These are phyloP conservation scores for Drymonia ruficornis DNA, from an alignment of 2,888 invertebrate genomes.

Conservation along the genomic window DNA sequence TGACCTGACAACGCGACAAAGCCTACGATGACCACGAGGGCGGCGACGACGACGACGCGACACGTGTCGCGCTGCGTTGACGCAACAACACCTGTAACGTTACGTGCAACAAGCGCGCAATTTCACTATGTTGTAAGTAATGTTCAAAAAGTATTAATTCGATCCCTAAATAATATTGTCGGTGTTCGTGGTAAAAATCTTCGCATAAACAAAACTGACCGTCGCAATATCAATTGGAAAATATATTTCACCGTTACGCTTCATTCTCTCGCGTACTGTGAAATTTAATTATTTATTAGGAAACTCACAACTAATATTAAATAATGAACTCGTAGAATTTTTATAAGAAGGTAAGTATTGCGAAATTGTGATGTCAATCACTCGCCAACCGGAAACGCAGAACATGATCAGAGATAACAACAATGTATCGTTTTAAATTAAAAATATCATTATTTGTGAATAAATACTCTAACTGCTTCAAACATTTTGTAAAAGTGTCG, in stretches of 20 bases:
- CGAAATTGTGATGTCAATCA: background rate
- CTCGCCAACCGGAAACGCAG: background rate
- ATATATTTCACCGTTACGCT: constrained; percentile 1
- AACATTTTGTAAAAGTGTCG: too few species aligned
- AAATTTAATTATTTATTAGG: constrained; percentile 4
- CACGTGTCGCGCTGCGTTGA: too few species aligned
- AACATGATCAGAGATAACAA: background rate
- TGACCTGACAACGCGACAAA: too few species aligned
- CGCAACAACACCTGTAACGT: too few species aligned
- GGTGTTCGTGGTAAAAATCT: background rate
- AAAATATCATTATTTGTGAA: too few species aligned
- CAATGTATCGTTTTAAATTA: background rate
- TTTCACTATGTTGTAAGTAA: background rate
- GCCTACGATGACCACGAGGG: too few species aligned
- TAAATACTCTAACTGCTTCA: too few species aligned
- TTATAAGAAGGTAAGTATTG: constrained; percentile 2
- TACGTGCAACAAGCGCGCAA: background rate
- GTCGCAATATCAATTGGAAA: background rate
- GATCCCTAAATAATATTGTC: background rate
- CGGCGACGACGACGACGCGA: too few species aligned
- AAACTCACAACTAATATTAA: constrained; percentile 1
- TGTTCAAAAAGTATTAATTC: too few species aligned
- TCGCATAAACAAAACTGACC: background rate
- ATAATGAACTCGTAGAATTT: background rate
- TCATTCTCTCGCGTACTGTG: background rate